Percentiles rank a stretch among this genome's conserved stretches.
phyloP scores from a whole-genome alignment of 2,113 vertebrate genomes.

The Leptosomus discolor region DNA sequence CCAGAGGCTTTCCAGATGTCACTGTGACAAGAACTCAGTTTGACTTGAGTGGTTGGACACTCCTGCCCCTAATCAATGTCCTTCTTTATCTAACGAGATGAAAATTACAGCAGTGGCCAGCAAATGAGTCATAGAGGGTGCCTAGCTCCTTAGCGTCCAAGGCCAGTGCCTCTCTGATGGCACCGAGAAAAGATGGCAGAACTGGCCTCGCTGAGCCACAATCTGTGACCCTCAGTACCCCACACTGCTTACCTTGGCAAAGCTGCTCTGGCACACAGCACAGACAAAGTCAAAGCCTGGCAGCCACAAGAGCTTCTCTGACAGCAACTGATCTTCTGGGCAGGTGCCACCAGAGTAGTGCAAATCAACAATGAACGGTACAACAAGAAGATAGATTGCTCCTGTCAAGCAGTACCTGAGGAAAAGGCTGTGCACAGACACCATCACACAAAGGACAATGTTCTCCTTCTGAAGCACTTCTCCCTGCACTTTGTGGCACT shows the following conservation, averaged over 20 bases:
- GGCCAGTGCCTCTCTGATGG: accelerated
- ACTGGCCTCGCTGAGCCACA: accelerated
- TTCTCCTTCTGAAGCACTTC: not conserved
- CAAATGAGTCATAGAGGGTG: not conserved
- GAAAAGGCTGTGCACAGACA: not conserved
- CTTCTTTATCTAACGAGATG: not conserved
- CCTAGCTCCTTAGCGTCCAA: not conserved
- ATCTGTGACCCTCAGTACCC: not conserved
- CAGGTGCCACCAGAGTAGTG: not conserved
- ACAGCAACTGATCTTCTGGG: not conserved
- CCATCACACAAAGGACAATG: not conserved
- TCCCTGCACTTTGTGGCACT: not conserved
- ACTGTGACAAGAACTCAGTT: not conserved
- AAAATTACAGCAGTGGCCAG: not conserved
- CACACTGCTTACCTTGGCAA: accelerated
- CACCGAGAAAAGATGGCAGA: not conserved
- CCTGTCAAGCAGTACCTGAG: not conserved
- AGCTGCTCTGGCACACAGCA: not conserved
- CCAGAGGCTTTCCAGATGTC: not conserved
- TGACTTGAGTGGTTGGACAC: not conserved
- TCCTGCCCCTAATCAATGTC: not conserved
- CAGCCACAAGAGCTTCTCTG: not conserved
- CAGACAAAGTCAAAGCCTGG: not conserved
- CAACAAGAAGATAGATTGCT: not conserved
- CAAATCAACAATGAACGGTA: not conserved